phyloP scores from a whole-genome alignment of 2,113 vertebrate genomes.

The Scopus umbretta region DNA sequence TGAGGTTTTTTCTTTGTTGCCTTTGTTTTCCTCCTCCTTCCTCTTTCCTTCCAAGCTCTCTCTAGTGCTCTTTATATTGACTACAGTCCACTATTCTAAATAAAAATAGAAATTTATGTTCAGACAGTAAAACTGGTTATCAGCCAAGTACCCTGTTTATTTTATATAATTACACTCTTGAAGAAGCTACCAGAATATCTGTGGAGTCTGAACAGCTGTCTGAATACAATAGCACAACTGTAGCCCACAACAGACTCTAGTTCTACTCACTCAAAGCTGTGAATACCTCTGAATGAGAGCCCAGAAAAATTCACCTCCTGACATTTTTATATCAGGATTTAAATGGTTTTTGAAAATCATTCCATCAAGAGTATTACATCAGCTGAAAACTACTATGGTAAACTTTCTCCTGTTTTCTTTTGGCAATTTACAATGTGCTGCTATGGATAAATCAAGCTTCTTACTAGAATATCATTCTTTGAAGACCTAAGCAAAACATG shows the following conservation, averaged over 20 bases:
- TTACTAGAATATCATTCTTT: background rate
- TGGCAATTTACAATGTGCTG: background rate
- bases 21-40: background rate
- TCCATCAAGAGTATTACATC: background rate
- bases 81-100: background rate
- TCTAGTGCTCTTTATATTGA: background rate
- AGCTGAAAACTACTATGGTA: background rate
- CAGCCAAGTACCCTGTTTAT: background rate
- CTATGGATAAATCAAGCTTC: background rate
- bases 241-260: background rate
- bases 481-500: background rate
- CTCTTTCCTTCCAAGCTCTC: background rate
- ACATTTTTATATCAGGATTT: background rate
- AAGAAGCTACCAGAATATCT: background rate
- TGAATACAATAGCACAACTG: background rate
- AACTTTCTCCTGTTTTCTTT: background rate
- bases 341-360: background rate
- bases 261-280: background rate
- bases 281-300: background rate
- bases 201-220: background rate
- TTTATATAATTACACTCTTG: background rate
- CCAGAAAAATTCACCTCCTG: background rate
- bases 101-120: background rate
- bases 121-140: background rate
- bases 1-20: background rate